Conservation (phyloP, 2,888 invertebrate genomes). For the Drosophila setosimentum region DNA sequence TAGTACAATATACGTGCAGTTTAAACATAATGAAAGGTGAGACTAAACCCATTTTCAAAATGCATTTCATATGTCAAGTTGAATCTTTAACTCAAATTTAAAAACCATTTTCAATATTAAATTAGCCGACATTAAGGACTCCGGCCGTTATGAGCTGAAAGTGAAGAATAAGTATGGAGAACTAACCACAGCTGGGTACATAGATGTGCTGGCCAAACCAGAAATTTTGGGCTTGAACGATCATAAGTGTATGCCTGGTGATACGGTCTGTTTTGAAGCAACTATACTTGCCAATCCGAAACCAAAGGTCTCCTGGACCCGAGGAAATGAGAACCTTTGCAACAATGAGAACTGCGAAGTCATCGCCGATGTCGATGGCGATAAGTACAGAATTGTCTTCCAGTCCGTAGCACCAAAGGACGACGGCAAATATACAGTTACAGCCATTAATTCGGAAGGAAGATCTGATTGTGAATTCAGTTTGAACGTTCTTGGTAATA, state of each 20-base stretch:
- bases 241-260: constrained; percentile 90
- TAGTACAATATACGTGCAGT: constrained; percentile 93
- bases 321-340: constrained; percentile 84
- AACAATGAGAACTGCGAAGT: constrained; percentile 85
- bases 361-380: constrained; percentile 85
- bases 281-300: constrained; percentile 95
- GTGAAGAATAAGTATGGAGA: constrained; percentile 93
- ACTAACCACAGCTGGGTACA: constrained; percentile 89
- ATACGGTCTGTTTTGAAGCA: constrained; percentile 92
- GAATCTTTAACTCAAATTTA: background rate
- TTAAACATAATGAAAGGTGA: constrained; percentile 86
- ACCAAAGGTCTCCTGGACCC: constrained; percentile 93
- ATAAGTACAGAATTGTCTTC: constrained; percentile 88
- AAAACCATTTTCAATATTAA: background rate
- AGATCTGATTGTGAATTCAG: constrained; percentile 89
- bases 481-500: constrained; percentile 90
- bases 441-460: constrained; percentile 92
- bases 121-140: constrained; percentile 89
- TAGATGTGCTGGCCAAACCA: constrained; percentile 92
- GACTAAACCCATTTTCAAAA: background rate
- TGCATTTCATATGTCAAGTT: background rate
- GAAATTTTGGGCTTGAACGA: constrained; percentile 92
- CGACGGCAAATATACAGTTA: constrained; percentile 91
- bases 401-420: constrained; percentile 90
- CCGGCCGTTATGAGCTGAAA: constrained; percentile 92